Evolutionary conservation across 2,113 vertebrate genomes (phyloP).

Genomic region (Seriola dumerili): DNA sequence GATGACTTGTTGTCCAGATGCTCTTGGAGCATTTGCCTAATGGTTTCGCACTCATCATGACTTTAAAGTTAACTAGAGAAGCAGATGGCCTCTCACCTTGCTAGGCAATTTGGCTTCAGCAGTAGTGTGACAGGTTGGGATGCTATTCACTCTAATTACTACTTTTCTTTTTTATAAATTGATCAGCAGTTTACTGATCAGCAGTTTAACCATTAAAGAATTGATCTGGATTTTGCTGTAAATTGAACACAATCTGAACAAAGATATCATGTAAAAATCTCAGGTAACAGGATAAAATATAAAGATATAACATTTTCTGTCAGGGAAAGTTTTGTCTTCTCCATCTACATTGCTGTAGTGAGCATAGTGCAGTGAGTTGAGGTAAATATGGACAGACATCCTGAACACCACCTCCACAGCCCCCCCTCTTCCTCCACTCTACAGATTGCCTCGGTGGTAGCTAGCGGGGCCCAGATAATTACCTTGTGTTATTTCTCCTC

Average conservation of each 20-base stretch:
- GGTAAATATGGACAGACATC: slow-evolving; percentile 65
- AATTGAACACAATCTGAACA: background rate
- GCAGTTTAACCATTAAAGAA: background rate
- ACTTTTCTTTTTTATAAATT: slow-evolving; percentile 1
- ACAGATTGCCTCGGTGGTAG: slow-evolving; percentile 68
- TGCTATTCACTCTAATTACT: slow-evolving; percentile 32
- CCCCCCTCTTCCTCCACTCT: slow-evolving; percentile 41
- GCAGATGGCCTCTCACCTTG: slow-evolving; percentile 74
- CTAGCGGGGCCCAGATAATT: slow-evolving; percentile 73
- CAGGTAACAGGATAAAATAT: background rate
- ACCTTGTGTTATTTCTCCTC: slow-evolving; percentile 76
- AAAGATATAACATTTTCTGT: background rate
- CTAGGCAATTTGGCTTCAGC: slow-evolving; percentile 46
- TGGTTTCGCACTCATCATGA: slow-evolving; percentile 44
- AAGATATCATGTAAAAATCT: background rate
- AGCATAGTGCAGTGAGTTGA: slow-evolving; percentile 56
- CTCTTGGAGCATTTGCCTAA: slow-evolving; percentile 48
- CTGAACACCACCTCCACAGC: slow-evolving; percentile 58
- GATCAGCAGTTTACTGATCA: background rate
- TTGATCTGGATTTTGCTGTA: background rate
- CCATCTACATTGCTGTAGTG: slow-evolving; percentile 34
- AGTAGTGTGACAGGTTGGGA: slow-evolving; percentile 34
- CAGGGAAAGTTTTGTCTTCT: slow-evolving; percentile 20
- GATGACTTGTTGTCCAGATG: slow-evolving; percentile 69
- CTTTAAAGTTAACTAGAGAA: slow-evolving; percentile 60